A percentile compares a stretch with the other conserved stretches of the same genome.
Conservation (phyloP, 2,888 invertebrate genomes). For the Hetaerina titia region DNA sequence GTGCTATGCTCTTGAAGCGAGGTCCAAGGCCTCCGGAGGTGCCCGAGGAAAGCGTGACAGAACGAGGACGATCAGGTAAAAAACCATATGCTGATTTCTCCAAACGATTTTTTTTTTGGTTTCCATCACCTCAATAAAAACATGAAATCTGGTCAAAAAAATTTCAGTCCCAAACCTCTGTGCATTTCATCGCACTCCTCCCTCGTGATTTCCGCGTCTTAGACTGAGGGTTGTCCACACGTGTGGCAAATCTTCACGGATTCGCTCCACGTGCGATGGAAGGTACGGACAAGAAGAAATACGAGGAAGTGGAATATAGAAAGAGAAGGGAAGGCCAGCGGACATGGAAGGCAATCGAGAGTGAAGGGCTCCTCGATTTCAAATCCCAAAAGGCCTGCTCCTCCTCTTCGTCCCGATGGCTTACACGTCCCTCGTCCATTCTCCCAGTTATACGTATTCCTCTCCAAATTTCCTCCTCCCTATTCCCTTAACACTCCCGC, state of each 20-base stretch:
- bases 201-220: background rate
- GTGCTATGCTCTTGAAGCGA: no score
- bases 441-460: background rate
- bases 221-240: background rate
- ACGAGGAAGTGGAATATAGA: background rate
- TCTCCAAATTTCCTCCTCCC: background rate
- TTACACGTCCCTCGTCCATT: background rate
- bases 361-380: conserved; percentile 46
- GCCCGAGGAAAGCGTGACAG: no score
- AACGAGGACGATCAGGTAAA: no score
- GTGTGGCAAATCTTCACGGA: background rate
- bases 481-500: background rate
- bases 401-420: background rate
- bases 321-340: background rate
- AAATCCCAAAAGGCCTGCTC: conserved; percentile 9
- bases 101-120: background rate
- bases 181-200: background rate
- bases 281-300: background rate
- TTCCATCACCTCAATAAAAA: background rate
- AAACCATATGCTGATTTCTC: no score
- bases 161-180: background rate
- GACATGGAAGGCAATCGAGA: background rate
- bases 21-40: no score
- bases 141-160: background rate
- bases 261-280: background rate